Percentiles rank a stretch among this genome's conserved stretches.
Evolutionary conservation across 2,888 invertebrate genomes (phyloP).

Genomic region (Oligia strigilis): DNA sequence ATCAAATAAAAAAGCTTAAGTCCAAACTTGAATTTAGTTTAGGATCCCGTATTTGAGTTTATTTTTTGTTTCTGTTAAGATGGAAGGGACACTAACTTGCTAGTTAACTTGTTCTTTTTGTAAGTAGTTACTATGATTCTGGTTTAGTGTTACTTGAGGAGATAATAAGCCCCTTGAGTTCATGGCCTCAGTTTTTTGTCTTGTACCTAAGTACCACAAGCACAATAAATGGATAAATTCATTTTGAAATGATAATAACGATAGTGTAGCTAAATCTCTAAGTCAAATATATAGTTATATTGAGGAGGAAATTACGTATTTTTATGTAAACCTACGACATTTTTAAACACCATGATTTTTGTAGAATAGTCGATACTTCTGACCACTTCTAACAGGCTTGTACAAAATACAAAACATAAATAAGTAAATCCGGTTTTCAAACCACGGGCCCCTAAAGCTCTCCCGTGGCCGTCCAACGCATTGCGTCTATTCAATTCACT

Average conservation of each 20-base stretch:
- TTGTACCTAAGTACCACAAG: neutral
- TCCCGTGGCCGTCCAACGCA: conserved; percentile 29
- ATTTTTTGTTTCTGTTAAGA: conserved; percentile 41
- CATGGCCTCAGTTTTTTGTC: neutral
- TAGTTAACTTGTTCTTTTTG: conserved; percentile 14
- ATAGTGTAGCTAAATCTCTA: neutral
- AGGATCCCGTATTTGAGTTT: conserved; percentile 61
- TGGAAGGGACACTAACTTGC: conserved; percentile 14
- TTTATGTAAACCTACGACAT: neutral
- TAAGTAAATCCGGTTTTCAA: neutral
- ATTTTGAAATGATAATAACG: neutral
- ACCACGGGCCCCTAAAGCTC: conserved; percentile 44
- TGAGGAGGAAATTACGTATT: neutral
- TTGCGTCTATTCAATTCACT: conserved; percentile 48
- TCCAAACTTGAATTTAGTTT: conserved; percentile 45
- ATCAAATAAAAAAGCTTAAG: conserved; percentile 59
- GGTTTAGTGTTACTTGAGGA: conserved; percentile 6
- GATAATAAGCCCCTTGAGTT: conserved; percentile 13
- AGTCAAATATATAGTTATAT: neutral
- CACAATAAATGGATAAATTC: neutral
- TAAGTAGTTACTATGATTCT: conserved; percentile 5
- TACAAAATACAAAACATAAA: neutral
- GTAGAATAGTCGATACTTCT: neutral
- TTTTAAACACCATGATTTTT: neutral
- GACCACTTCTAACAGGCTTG: neutral